Percentiles rank a stretch among this genome's conserved stretches.
Evolutionary conservation across 37 sponge, comb jelly and placozoan species (phyloP).

Genomic region (Dysidea cf. avara): DNA sequence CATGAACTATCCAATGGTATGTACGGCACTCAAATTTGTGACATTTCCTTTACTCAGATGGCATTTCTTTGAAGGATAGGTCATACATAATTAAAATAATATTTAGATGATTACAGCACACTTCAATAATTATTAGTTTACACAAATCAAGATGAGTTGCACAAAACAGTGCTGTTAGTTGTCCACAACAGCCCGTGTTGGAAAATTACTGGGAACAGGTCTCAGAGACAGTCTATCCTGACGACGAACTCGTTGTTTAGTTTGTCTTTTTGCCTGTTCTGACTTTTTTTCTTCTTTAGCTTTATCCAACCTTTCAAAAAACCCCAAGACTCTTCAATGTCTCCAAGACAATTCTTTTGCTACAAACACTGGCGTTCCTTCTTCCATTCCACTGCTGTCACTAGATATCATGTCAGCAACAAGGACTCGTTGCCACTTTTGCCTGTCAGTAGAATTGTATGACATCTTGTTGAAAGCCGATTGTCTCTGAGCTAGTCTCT

Average conservation of each 20-base stretch:
- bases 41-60: too few species aligned
- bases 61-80: too few species aligned
- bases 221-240: too few species aligned
- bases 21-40: too few species aligned
- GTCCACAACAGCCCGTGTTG: too few species aligned
- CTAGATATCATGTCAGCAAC: conserved; percentile 8
- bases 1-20: too few species aligned
- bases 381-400: conserved; percentile 10
- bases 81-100: too few species aligned
- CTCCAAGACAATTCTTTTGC: conserved; percentile 21
- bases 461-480: neutral
- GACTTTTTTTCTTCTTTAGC: neutral
- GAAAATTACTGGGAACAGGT: too few species aligned
- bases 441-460: neutral
- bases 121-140: too few species aligned
- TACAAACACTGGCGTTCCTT: neutral
- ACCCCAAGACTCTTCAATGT: neutral
- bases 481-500: conserved; percentile 4
- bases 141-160: too few species aligned
- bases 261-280: conserved; percentile 8
- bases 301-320: conserved; percentile 4
- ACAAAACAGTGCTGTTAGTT: too few species aligned
- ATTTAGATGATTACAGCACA: too few species aligned
- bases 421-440: conserved; percentile 12
- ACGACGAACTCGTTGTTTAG: neutral